Evolutionary conservation across 2,797 vertebrate genomes (phyloP), one percentile per base, ranked within the genome.

Genomic region (Leptoclinus maculatus): DNA sequence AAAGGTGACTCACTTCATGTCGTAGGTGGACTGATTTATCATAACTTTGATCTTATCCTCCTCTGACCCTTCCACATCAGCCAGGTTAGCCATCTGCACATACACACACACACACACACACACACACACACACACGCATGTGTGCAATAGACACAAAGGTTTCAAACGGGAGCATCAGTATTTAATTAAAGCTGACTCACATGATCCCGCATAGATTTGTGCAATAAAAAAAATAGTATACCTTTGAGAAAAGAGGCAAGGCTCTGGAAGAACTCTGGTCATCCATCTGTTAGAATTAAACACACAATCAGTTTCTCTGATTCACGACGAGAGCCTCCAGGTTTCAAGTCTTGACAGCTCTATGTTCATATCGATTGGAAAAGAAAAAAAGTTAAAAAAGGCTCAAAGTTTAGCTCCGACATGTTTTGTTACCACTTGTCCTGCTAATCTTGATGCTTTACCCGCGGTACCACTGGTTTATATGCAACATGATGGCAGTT

Each of bases 41-140:
- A 99, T 96, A 80, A 96, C 96, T 96, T 95, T 97, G 92, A 99
- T 97, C 95, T 99, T 99, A 94, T 99, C 97, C 90, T 99, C 98
- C 89, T 99, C 98, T 16, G 98, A 96, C 89, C 95, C 97, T 85
- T 99, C 97, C 45, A 96, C 96, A 94, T 97, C 96, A 89, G 96
- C 98, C 93, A 99, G 96, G 95, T 99, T 98, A 92, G 96, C 96
- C 85, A 98, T 98, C 98, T 99, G 96, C 56, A 86, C 57, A 51
- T 38, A 65, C 58, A 79, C 86, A 94, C 89, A 64, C 59, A 78
- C 86, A 94, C 89, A 66, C 49, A 65, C 56, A 80, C 86, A 94
- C 89, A 66, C 47, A 65, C 59, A 80, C 86, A 94, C 89, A 66
- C 49, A 63, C 59, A 80, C 85, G 94, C 89, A 66, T 57, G 51